phyloP scores from a whole-genome alignment of 2,888 invertebrate species.

The Ceriagrion tenellum region DNA sequence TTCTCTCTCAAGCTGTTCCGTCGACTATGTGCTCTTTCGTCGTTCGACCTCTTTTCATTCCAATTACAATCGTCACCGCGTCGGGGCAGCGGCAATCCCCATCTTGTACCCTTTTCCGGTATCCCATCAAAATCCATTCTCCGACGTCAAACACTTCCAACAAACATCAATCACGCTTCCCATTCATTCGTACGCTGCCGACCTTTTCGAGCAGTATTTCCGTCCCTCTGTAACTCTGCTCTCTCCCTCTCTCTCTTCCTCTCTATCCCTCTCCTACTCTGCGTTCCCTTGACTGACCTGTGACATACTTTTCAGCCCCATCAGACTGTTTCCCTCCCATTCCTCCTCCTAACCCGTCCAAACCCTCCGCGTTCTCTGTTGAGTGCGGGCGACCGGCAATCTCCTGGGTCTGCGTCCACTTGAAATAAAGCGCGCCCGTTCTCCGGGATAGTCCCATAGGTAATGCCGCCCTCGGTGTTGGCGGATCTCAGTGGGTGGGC shows the following conservation, averaged over 20 bases:
- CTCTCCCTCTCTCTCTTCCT: background rate
- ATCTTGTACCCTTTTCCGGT: conserved; percentile 5
- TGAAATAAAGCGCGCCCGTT: background rate
- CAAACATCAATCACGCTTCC: conserved; percentile 26
- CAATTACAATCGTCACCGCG: background rate
- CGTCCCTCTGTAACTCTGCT: background rate
- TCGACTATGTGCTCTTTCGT: too few species aligned
- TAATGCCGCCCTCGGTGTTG: background rate
- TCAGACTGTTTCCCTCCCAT: background rate
- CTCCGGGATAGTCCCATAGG: background rate
- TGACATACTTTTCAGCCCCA: background rate
- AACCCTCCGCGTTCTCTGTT: too few species aligned
- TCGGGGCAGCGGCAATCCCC: background rate
- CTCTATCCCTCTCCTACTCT: background rate
- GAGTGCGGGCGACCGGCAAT: background rate
- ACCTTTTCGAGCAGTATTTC: background rate
- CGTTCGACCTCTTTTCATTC: too few species aligned
- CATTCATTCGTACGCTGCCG: background rate
- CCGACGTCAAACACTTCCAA: conserved; percentile 32
- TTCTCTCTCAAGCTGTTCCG: background rate
- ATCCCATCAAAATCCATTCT: conserved; percentile 28
- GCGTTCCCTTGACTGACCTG: background rate
- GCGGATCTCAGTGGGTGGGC: background rate
- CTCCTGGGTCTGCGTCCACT: background rate
- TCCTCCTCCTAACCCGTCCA: background rate